Conservation (phyloP, 2,888 invertebrate genomes). For the Rhagonycha fulva region DNA sequence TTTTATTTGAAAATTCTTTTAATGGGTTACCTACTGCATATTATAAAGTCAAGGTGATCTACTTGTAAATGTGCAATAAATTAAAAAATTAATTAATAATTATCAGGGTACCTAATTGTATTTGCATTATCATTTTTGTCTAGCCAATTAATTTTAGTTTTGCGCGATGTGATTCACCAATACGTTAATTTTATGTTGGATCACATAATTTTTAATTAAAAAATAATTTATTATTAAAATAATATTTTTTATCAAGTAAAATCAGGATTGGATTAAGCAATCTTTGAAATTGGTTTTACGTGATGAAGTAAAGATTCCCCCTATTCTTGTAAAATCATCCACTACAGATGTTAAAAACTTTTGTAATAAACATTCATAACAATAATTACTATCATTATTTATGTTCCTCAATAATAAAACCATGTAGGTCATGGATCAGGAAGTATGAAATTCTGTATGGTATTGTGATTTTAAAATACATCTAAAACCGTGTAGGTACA, state of each 20-base stretch:
- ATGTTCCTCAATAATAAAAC: not conserved
- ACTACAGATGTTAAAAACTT: not conserved
- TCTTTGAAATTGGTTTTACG: no score
- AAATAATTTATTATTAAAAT: no score
- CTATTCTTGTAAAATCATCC: no score
- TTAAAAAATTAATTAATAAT: not conserved
- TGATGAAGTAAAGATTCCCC: no score
- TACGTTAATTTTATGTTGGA: no score
- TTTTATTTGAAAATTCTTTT: not conserved
- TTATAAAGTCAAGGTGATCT: constrained; percentile 16
- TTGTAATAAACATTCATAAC: not conserved
- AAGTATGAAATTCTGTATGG: not conserved
- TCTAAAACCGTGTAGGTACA: not conserved
- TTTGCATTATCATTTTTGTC: not conserved
- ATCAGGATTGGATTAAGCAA: no score
- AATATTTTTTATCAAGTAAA: no score
- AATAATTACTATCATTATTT: not conserved
- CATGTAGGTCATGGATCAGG: not conserved
- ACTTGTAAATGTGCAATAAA: not conserved
- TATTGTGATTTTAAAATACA: not conserved
- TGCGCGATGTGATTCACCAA: not conserved
- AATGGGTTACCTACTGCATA: not conserved
- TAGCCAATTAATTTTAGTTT: not conserved
- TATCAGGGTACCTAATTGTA: not conserved
- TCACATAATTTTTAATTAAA: no score